Percentiles rank a stretch among this genome's conserved stretches.
Conservation (phyloP, 1,140 invertebrate species). For the Bombus haemorrhoidalis region DNA sequence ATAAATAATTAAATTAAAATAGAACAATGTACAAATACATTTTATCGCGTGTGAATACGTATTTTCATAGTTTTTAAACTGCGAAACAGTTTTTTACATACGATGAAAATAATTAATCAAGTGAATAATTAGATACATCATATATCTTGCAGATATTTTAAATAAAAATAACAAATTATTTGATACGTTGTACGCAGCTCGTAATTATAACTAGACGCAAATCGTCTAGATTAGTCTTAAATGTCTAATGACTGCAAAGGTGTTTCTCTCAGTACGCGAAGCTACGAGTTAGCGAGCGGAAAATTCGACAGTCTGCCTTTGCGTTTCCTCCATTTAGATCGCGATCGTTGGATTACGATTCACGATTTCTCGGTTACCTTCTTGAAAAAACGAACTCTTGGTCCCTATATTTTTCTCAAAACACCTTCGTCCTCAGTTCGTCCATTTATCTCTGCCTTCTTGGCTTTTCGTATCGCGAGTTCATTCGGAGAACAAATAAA, state of each 20-base stretch:
- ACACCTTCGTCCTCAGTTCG: constrained; percentile 26
- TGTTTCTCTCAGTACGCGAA: constrained; percentile 62
- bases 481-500: constrained; percentile 13
- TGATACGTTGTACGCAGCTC: neutral
- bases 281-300: constrained; percentile 22
- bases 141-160: neutral
- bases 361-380: constrained; percentile 3
- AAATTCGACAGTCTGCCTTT: constrained; percentile 35
- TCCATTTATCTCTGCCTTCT: neutral
- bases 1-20: constrained; percentile 29
- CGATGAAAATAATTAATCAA: no score
- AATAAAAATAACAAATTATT: neutral
- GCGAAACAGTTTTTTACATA: neutral
- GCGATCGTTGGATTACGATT: neutral
- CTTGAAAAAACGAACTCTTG: constrained; percentile 70
- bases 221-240: constrained; percentile 11
- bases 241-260: constrained; percentile 27
- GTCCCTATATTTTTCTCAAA: constrained; percentile 71
- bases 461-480: constrained; percentile 32
- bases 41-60: neutral
- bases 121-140: neutral
- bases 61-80: neutral
- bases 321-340: neutral
- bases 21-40: constrained; percentile 6
- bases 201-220: neutral